Evolutionary conservation across 2,113 vertebrate genomes (phyloP), one percentile per base, ranked within the genome.

Genomic region (Mus musculus): DNA sequence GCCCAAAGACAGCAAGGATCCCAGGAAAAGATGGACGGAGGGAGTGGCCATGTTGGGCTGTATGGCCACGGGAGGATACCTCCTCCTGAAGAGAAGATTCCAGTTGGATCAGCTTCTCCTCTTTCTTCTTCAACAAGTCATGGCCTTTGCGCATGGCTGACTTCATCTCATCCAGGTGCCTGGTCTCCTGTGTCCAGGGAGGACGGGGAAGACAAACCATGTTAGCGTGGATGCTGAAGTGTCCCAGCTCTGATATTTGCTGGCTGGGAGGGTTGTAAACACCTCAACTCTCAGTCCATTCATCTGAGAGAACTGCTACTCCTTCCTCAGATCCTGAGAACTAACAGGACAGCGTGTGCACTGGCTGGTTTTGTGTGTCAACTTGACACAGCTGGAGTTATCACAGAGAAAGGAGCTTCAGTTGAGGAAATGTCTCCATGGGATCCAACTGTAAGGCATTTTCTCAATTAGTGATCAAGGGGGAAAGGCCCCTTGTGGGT

Each of bases 51-150:
- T 59, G 11, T 1, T 3, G 14, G 77, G 46, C 67, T 24, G 7
- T 10, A 3, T 16, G 75, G 24, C 69, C 77, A 30, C 20, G 2
- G 33, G 5, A 1, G 13, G 0, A 91, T 59, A 99, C 99, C 99
- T 99, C 99, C 42, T 99, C 99, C 84, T 95, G 96, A 71, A 99
- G 97, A 0, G 99, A 99, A 65, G 97, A 98, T 98, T 99, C 99
- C 88, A 99, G 97, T 98, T 99, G 99, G 90, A 93, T 98, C 16
- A 99, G 99, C 33, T 98, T 98, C 96, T 99, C 98, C 84, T 99
- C 99, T 52, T 99, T 99, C 98, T 98, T 98, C 96, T 94, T 98
- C 91, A 99, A 98, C 42, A 99, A 98, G 36, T 93, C 89, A 8
- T 98, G 98, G 7, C 99, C 99, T 85, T 98, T 99, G 96, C 97